A percentile compares a stretch with the other conserved stretches of the same genome.
Evolutionary conservation across 2,113 vertebrate genomes (phyloP).

Genomic region (Puntigrus tetrazona): DNA sequence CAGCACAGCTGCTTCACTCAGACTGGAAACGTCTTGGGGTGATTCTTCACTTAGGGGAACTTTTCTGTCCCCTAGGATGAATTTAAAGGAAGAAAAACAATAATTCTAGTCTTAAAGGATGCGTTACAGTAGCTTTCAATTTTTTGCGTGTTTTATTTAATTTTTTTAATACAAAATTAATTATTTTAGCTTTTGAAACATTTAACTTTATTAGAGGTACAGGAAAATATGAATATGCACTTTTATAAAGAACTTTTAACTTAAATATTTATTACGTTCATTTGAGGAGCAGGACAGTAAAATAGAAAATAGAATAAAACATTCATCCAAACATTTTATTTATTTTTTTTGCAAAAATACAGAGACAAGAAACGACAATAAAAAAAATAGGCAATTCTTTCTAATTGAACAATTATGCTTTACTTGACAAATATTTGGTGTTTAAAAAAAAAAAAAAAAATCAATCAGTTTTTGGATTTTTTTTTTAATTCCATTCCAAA

Average conservation of each 20-base stretch:
- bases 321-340: too few relatives aligned
- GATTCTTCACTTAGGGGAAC: background rate
- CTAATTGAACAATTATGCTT: too few relatives aligned
- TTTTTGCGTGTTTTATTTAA: background rate
- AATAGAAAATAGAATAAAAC: too few relatives aligned
- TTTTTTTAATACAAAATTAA: background rate
- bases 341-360: too few relatives aligned
- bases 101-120: background rate
- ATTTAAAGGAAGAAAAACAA: background rate
- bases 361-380: too few relatives aligned
- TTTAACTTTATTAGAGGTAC: background rate
- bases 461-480: too few relatives aligned
- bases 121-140: background rate
- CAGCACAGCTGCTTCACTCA: slow-evolving; percentile 34
- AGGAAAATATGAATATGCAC: background rate
- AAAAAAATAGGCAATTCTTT: background rate
- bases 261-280: background rate
- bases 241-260: background rate
- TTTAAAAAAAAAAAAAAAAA: too few relatives aligned
- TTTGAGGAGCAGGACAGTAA: background rate
- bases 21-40: slow-evolving; percentile 10
- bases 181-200: background rate
- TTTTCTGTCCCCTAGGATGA: background rate
- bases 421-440: too few relatives aligned
- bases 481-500: too few relatives aligned